These are phyloP conservation scores for Spea multiplicata DNA, from an alignment of 2,113 vertebrate species.

Conservation along the genomic window DNA sequence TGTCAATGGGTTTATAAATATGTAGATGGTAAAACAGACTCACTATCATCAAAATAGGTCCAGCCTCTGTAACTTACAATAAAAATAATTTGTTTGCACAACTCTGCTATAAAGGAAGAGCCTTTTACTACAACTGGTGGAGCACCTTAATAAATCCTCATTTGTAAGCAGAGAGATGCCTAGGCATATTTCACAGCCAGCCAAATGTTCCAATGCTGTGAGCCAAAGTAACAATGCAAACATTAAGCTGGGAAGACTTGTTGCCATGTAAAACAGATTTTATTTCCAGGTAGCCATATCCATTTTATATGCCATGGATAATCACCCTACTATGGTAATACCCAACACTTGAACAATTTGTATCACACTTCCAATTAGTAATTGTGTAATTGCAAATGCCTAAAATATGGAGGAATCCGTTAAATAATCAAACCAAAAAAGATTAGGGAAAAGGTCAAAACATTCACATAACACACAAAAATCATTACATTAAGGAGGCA, in stretches of 20 bases:
- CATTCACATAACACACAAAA: slow-evolving; percentile 21
- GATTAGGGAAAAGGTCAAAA: slow-evolving; percentile 29
- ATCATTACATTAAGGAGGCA: slow-evolving; percentile 31
- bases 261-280: slow-evolving; percentile 38
- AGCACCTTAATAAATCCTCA: slow-evolving; percentile 40
- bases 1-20: slow-evolving; percentile 12
- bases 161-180: slow-evolving; percentile 32
- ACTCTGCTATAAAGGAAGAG: slow-evolving; percentile 9
- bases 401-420: neutral
- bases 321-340: neutral
- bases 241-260: slow-evolving; percentile 10
- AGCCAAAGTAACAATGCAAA: slow-evolving; percentile 33
- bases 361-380: neutral
- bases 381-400: slow-evolving; percentile 7
- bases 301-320: slow-evolving; percentile 21
- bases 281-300: slow-evolving; percentile 13
- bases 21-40: slow-evolving; percentile 9
- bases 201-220: slow-evolving; percentile 37
- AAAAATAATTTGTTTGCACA: slow-evolving; percentile 35
- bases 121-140: slow-evolving; percentile 17
- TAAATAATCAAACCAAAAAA: slow-evolving; percentile 8
- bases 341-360: neutral
- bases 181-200: slow-evolving; percentile 40
- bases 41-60: slow-evolving; percentile 25
- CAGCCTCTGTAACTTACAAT: slow-evolving; percentile 31